Conservation (phyloP, 1,140 invertebrate genomes). For the Meloidogyne hapla region DNA sequence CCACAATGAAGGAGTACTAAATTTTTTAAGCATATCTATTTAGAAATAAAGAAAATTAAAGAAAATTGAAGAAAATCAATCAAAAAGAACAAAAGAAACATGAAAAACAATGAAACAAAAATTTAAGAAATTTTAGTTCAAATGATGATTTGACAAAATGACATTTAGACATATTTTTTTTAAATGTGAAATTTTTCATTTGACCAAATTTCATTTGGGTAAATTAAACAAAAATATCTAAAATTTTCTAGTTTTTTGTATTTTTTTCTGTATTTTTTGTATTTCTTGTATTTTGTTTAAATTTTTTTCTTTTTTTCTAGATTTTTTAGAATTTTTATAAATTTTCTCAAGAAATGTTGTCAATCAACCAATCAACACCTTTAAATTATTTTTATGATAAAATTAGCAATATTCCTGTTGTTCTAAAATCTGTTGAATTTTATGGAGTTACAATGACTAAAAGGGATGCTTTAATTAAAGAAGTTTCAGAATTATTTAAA, state of each 20-base stretch:
- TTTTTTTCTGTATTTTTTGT: no score
- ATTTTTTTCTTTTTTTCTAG: background rate
- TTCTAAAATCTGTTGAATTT: slow-evolving; percentile 51
- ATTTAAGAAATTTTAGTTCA: no score
- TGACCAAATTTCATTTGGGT: no score
- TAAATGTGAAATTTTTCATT: no score
- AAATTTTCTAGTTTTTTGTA: no score
- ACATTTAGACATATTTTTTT: no score
- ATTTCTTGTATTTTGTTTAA: background rate
- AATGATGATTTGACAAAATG: no score
- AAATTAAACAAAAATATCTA: no score
- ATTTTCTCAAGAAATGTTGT: background rate
- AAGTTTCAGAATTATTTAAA: slow-evolving; percentile 55
- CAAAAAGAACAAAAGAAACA: no score
- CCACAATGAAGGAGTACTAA: slow-evolving; percentile 44
- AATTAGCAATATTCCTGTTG: slow-evolving; percentile 31
- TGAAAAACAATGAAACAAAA: no score
- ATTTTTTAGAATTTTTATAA: background rate
- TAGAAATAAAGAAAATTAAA: background rate
- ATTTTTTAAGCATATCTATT: slow-evolving; percentile 30
- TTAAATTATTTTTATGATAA: background rate
- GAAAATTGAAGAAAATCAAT: background rate
- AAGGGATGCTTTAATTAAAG: slow-evolving; percentile 53
- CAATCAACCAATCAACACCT: background rate
- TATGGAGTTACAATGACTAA: slow-evolving; percentile 57